These are phyloP conservation scores for Rhimphoctona megacephalus DNA, from an alignment of 2,888 invertebrate species.

Conservation along the genomic window DNA sequence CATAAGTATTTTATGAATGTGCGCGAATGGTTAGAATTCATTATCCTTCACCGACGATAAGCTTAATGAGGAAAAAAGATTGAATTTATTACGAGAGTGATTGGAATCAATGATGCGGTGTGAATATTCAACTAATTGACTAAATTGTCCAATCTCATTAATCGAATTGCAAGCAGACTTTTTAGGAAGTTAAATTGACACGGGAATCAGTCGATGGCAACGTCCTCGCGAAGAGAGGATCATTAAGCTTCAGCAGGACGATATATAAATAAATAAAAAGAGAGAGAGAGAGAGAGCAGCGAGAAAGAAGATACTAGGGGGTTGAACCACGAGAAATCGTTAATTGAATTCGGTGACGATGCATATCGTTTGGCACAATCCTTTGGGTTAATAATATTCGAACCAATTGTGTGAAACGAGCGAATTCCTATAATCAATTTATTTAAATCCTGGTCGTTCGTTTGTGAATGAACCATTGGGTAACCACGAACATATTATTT, in stretches of 20 bases:
- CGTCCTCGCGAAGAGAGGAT: not conserved
- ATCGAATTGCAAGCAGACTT: not conserved
- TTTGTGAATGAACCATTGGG: not conserved
- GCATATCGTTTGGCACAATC: not conserved
- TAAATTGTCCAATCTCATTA: not conserved
- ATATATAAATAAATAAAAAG: conserved; percentile 4
- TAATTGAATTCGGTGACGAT: conserved; percentile 8
- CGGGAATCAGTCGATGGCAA: not conserved
- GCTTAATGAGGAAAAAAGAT: not conserved
- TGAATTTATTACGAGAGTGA: not conserved
- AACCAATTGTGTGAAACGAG: not conserved
- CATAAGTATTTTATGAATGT: not conserved
- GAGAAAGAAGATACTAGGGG: not conserved
- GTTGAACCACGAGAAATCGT: too few species aligned
- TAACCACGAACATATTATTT: not conserved
- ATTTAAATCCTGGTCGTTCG: not conserved
- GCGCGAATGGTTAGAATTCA: not conserved
- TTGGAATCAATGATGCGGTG: not conserved
- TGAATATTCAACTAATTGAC: not conserved
- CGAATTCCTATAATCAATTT: not conserved
- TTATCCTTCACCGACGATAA: not conserved
- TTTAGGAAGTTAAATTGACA: not conserved
- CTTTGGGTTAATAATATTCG: not conserved
- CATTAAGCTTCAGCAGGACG: not conserved
- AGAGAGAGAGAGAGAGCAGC: not conserved